These are phyloP conservation scores for Odontothrips loti DNA, from an alignment of 2,888 invertebrate genomes.

Conservation along the genomic window DNA sequence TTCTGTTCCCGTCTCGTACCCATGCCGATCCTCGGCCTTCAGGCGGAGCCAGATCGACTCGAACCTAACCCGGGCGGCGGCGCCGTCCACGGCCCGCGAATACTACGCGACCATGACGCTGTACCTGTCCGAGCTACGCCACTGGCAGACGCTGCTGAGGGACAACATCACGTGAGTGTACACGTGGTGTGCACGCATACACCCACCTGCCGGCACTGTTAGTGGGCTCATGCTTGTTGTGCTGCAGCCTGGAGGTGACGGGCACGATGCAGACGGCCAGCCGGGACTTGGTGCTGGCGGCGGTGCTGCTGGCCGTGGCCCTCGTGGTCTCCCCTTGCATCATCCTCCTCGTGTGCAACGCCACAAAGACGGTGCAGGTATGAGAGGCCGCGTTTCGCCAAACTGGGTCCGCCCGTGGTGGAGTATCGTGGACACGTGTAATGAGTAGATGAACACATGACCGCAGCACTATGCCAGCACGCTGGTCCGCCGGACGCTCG, in stretches of 20 bases:
- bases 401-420: not conserved
- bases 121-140: constrained; percentile 40
- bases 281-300: constrained; percentile 45
- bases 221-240: constrained; percentile 35
- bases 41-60: constrained; percentile 39
- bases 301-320: constrained; percentile 50
- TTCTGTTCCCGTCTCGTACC: too few relatives aligned
- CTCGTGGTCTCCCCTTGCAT: constrained; percentile 53
- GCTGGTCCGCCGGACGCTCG: constrained; percentile 52
- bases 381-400: constrained; percentile 25
- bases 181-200: not conserved
- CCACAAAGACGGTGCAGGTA: constrained; percentile 56
- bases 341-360: constrained; percentile 52
- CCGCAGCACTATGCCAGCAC: constrained; percentile 50
- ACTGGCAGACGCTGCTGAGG: constrained; percentile 40
- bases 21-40: not conserved
- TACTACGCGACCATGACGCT: constrained; percentile 41
- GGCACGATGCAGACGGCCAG: constrained; percentile 27
- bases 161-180: constrained; percentile 39
- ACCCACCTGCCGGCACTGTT: too few relatives aligned
- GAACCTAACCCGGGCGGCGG: constrained; percentile 36
- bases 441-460: too few relatives aligned
- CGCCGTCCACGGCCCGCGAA: constrained; percentile 36
- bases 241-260: constrained; percentile 32
- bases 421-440: too few relatives aligned